Base-by-base conservation (phyloP, 2,797 vertebrate species). In the Sebastes hubbsi region DNA sequence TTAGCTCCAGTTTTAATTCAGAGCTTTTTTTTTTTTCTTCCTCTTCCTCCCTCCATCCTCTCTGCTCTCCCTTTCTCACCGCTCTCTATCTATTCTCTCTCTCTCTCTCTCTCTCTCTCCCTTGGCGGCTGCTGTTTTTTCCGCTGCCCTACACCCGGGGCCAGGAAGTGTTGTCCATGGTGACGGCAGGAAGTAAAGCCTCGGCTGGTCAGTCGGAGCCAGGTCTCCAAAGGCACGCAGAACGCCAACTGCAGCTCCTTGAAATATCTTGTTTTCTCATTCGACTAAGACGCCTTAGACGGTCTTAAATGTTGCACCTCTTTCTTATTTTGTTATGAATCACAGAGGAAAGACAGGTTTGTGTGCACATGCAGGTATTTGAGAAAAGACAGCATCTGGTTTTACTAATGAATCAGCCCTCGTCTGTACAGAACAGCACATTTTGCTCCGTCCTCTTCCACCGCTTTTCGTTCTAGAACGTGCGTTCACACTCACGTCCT, bases 111-210 rank as follows among this genome's bases (percentile, higher is more conserved):
- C 62, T 79, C 63, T 79, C 4, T 55, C 30, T 52, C 38, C 22
- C 69, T 83, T 46, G 63, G 66, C 8, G 20, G 25, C 67, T 25
- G 74, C 69, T 81, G 84, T 89, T 88, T 89, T 87, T 88, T 87
- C 82, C 77, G 67, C 86, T 85, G 88, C 72, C 83, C 78, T 65
- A 62, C 78, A 84, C 42, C 83, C 78, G 10, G 49, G 59, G 89
- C 78, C 89, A 90, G 94, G 90, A 92, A 90, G 87, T 86, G 92
- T 92, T 92, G 68, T 88, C 91, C 90, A 91, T 88, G 83, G 90
- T 5, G 79, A 93, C 71, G 2, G 55, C 81, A 89, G 93, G 91
- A 93, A 93, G 91, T 84, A 70, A 81, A 88, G 77, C 70, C 66
- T 72, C 10, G 36, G 74, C 84, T 42, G 83, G 83, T 83, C 77